A percentile compares a stretch with the other conserved stretches of the same genome.
Evolutionary conservation across 1,140 invertebrate species (phyloP).

Genomic region (Drosophila serrata): DNA sequence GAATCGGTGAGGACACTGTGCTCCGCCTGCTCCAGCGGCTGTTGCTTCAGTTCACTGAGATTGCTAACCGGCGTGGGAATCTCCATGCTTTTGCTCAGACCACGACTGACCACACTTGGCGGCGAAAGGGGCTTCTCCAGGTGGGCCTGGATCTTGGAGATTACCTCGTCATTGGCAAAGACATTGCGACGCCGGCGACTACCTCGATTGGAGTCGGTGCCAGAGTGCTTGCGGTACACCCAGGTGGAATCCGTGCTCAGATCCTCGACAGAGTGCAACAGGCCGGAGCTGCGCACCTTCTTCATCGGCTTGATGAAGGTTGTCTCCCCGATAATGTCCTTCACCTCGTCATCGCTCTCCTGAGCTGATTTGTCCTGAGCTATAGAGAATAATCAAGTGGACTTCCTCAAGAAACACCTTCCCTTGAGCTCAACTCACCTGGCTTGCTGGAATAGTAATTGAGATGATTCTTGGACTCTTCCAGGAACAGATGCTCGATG

Average conservation of each 20-base stretch:
- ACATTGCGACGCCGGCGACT: slow-evolving; percentile 79
- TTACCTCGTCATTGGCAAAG: slow-evolving; percentile 81
- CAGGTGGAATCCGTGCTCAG: slow-evolving; percentile 91
- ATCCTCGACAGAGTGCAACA: slow-evolving; percentile 91
- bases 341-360: slow-evolving; percentile 87
- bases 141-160: slow-evolving; percentile 80
- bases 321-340: slow-evolving; percentile 87
- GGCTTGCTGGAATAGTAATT: slow-evolving; percentile 76
- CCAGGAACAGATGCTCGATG: slow-evolving; percentile 82
- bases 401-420: background rate
- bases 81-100: slow-evolving; percentile 85
- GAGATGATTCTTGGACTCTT: slow-evolving; percentile 82
- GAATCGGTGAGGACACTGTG: slow-evolving; percentile 56
- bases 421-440: slow-evolving; percentile 28
- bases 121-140: slow-evolving; percentile 74
- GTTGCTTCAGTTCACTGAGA: slow-evolving; percentile 69
- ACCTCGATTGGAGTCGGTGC: slow-evolving; percentile 83
- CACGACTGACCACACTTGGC: slow-evolving; percentile 75
- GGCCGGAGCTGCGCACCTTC: slow-evolving; percentile 89
- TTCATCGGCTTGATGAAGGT: slow-evolving; percentile 87
- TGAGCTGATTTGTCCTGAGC: slow-evolving; percentile 72
- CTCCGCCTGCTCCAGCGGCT: slow-evolving; percentile 85
- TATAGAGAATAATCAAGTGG: background rate
- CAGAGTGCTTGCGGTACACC: slow-evolving; percentile 88
- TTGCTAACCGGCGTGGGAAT: slow-evolving; percentile 84